Evolutionary conservation across 2,113 vertebrate species (phyloP).

Genomic region (Reinhardtius hippoglossoides): DNA sequence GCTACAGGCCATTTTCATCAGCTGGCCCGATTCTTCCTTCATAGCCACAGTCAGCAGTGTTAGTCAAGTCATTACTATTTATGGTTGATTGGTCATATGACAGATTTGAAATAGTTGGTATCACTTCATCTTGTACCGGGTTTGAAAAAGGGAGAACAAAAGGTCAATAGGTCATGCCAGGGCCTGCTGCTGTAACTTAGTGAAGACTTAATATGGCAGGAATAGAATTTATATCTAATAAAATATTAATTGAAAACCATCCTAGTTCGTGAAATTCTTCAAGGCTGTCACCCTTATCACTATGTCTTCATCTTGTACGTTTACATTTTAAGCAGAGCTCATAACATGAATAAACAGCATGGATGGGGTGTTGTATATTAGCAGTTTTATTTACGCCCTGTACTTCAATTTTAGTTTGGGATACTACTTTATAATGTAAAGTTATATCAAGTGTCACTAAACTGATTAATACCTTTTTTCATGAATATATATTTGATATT

Average conservation of each 20-base stretch:
- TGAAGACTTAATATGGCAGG: not conserved
- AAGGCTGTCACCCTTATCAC: not conserved
- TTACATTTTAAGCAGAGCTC: conserved; percentile 12
- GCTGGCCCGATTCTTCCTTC: not conserved
- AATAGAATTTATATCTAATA: not conserved
- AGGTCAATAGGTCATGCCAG: not conserved
- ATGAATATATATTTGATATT: no score
- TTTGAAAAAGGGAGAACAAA: not conserved
- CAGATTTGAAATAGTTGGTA: not conserved
- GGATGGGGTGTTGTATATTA: no score
- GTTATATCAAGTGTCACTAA: not conserved
- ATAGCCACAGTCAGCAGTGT: not conserved
- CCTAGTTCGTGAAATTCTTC: not conserved
- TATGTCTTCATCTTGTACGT: not conserved
- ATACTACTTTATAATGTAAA: not conserved
- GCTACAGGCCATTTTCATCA: not conserved
- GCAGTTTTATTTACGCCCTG: no score
- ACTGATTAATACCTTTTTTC: no score
- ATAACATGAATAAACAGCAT: not conserved
- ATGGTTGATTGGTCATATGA: not conserved
- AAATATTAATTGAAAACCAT: not conserved
- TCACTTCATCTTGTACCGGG: not conserved
- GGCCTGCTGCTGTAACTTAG: not conserved
- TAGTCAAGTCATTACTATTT: not conserved
- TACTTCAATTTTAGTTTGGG: not conserved